Conservation (phyloP, 2,888 invertebrate species). For the Capitulum mitella region DNA sequence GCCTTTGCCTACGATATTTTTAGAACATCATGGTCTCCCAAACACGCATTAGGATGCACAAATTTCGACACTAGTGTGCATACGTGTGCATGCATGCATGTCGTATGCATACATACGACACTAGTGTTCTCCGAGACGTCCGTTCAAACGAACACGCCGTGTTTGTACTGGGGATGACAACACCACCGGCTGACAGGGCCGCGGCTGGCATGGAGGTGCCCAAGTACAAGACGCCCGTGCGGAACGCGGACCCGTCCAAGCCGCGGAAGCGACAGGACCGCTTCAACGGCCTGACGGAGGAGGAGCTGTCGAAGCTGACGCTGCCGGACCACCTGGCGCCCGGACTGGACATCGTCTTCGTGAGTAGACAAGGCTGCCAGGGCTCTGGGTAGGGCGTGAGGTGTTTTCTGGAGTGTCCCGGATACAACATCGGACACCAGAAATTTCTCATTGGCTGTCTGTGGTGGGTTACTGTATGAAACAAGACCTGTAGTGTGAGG, state of each 20-base stretch:
- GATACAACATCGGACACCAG: too few species aligned
- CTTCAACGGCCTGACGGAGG: slow-evolving; percentile 93
- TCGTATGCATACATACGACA: background rate
- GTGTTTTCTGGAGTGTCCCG: too few species aligned
- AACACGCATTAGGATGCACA: too few species aligned
- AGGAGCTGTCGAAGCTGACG: slow-evolving; percentile 85
- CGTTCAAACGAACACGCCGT: background rate
- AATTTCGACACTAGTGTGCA: too few species aligned
- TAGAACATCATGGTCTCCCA: too few species aligned
- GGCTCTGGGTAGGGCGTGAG: too few species aligned
- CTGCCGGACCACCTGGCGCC: slow-evolving; percentile 88
- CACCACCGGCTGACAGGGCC: background rate
- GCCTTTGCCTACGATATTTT: too few species aligned
- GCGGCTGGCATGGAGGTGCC: slow-evolving; percentile 22
- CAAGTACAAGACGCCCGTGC: slow-evolving; percentile 26
- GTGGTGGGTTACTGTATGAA: too few species aligned
- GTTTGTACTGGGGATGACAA: background rate
- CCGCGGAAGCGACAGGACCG: slow-evolving; percentile 81
- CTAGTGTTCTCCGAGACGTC: background rate
- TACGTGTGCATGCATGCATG: too few species aligned
- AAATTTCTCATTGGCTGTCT: too few species aligned
- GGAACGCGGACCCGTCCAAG: background rate
- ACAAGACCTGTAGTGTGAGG: too few species aligned
- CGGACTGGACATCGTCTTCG: slow-evolving; percentile 96
- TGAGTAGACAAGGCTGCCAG: too few species aligned